Conservation (phyloP, 1,140 invertebrate genomes). For the Drosophila melanica region DNA sequence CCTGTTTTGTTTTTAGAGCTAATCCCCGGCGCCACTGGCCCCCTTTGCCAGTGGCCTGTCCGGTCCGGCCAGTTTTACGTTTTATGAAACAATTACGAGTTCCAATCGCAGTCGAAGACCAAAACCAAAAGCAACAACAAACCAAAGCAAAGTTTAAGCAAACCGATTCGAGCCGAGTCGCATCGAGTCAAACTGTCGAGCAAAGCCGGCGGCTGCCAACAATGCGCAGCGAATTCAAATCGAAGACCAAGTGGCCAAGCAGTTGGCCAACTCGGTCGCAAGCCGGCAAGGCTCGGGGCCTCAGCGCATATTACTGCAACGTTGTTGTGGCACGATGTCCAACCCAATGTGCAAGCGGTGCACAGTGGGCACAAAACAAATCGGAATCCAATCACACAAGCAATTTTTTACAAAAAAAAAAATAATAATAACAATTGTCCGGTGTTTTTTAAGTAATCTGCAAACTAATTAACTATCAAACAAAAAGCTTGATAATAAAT, state of each 20-base stretch:
- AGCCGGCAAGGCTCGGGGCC: slow-evolving; percentile 25
- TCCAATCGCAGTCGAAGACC: slow-evolving; percentile 37
- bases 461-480: not conserved
- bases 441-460: no score
- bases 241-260: slow-evolving; percentile 58
- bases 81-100: slow-evolving; percentile 78
- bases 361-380: slow-evolving; percentile 46
- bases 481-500: slow-evolving; percentile 1
- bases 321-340: slow-evolving; percentile 35
- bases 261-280: slow-evolving; percentile 36
- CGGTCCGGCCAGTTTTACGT: slow-evolving; percentile 64
- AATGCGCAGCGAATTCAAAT: slow-evolving; percentile 45
- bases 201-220: slow-evolving; percentile 29
- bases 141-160: slow-evolving; percentile 29
- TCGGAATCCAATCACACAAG: not conserved
- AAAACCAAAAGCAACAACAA: slow-evolving; percentile 33
- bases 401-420: not conserved
- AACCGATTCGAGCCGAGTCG: slow-evolving; percentile 16
- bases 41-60: slow-evolving; percentile 8
- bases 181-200: slow-evolving; percentile 1
- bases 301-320: slow-evolving; percentile 50
- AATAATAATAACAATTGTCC: no score
- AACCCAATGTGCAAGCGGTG: slow-evolving; percentile 30
- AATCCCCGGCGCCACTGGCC: slow-evolving; percentile 5
- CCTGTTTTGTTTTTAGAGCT: slow-evolving; percentile 57